These are phyloP conservation scores for Phaedon cochleariae DNA, from an alignment of 2,888 invertebrate species.

Conservation along the genomic window DNA sequence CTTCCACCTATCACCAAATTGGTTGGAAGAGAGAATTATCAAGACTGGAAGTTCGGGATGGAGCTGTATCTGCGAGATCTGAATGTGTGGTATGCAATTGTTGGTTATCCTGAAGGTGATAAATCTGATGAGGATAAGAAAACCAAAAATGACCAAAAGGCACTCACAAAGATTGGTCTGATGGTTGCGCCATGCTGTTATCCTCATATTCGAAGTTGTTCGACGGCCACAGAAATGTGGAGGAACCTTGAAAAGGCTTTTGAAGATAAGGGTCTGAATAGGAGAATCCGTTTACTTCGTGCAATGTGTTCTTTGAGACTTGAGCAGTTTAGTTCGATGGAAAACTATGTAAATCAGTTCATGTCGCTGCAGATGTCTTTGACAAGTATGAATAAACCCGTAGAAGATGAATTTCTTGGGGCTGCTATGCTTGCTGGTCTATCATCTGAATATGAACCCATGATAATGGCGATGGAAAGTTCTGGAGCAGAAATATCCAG, in stretches of 20 bases:
- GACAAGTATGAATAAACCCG: not conserved
- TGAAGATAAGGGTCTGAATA: not conserved
- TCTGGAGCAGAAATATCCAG: slow-evolving; percentile 18
- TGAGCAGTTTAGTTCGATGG: slow-evolving; percentile 6
- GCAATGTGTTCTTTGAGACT: not conserved
- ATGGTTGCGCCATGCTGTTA: not conserved
- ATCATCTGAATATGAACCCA: slow-evolving; percentile 24
- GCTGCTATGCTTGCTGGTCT: slow-evolving; percentile 23
- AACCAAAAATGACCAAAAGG: not conserved
- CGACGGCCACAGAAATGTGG: not conserved
- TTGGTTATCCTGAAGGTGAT: not conserved
- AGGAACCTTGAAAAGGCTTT: not conserved
- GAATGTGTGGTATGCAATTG: not conserved
- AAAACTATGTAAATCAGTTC: slow-evolving; percentile 11
- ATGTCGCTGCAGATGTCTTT: not conserved
- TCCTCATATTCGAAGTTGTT: not conserved
- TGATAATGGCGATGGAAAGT: slow-evolving; percentile 29
- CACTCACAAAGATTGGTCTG: not conserved
- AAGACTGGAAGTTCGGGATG: not conserved
- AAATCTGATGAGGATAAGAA: not conserved
- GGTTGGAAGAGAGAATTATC: not conserved
- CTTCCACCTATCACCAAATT: not conserved
- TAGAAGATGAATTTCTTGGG: slow-evolving; percentile 23
- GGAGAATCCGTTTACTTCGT: slow-evolving; percentile 7
- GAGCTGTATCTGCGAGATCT: not conserved